Evolutionary conservation across 1,140 invertebrate genomes (phyloP).

Genomic region (Hermatobates lingyangjiaoensis): DNA sequence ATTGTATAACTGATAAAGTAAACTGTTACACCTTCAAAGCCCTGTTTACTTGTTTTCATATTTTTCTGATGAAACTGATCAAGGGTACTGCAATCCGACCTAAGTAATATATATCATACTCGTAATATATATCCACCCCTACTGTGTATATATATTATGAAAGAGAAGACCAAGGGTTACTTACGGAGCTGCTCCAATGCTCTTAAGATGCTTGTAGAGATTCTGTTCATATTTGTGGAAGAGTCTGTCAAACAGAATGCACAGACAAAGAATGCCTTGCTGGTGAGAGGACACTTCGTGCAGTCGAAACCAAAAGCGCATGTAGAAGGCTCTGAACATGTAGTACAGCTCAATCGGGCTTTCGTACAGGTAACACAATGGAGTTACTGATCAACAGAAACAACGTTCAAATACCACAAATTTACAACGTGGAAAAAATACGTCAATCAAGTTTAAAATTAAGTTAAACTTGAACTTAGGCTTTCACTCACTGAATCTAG

Average conservation of each 20-base stretch:
- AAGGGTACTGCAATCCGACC: no score
- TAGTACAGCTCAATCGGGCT: slow-evolving; percentile 73
- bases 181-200: slow-evolving; percentile 78
- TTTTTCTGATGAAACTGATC: no score
- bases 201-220: slow-evolving; percentile 76
- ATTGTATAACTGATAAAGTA: no score
- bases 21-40: no score
- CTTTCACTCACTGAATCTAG: no score
- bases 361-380: slow-evolving; percentile 84
- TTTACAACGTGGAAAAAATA: no score
- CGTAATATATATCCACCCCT: no score
- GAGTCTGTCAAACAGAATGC: slow-evolving; percentile 73
- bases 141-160: not conserved
- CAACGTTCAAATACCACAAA: no score
- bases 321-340: slow-evolving; percentile 78
- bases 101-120: no score
- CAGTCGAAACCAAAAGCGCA: slow-evolving; percentile 75
- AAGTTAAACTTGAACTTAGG: no score
- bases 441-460: no score
- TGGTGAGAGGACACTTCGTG: slow-evolving; percentile 79
- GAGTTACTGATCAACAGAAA: slow-evolving; percentile 74
- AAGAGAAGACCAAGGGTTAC: slow-evolving; percentile 24
- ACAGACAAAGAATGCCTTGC: slow-evolving; percentile 63
- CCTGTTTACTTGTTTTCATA: no score
- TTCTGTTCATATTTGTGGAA: slow-evolving; percentile 75